Conservation (phyloP, 1,140 invertebrate species). For the Trachymyrmex cornetzi region DNA sequence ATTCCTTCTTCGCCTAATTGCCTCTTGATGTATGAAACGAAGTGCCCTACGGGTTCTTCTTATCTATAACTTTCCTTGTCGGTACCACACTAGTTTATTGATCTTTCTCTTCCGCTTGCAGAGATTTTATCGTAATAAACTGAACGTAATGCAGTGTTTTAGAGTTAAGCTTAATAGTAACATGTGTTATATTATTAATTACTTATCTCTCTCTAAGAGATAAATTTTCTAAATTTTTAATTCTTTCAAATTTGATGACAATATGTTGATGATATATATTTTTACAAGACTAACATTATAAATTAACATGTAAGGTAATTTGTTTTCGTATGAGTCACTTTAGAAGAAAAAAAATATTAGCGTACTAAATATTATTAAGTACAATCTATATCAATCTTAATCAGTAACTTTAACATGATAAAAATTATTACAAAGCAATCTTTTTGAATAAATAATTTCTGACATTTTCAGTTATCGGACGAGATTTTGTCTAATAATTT, state of each 20-base stretch:
- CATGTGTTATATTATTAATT: not conserved
- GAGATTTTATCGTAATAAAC: constrained; percentile 10
- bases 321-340: not conserved
- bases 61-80: constrained; percentile 30
- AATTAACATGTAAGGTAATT: not conserved
- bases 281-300: not conserved
- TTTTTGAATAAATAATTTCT: not conserved
- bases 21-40: constrained; percentile 32
- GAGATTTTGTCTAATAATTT: not conserved
- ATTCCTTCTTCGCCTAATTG: constrained; percentile 39
- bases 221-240: not conserved
- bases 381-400: no score
- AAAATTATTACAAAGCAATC: not conserved
- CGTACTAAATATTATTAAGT: not conserved
- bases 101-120: not conserved
- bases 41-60: not conserved
- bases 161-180: not conserved
- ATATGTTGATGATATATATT: not conserved
- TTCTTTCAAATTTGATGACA: not conserved
- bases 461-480: not conserved
- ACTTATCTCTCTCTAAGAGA: not conserved
- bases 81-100: not conserved
- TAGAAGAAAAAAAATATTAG: not conserved
- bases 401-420: not conserved
- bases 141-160: not conserved